Percentiles rank a stretch among this genome's conserved stretches.
phyloP scores from a whole-genome alignment of 2,888 invertebrate genomes.

The Xestoiulus laeticollis region DNA sequence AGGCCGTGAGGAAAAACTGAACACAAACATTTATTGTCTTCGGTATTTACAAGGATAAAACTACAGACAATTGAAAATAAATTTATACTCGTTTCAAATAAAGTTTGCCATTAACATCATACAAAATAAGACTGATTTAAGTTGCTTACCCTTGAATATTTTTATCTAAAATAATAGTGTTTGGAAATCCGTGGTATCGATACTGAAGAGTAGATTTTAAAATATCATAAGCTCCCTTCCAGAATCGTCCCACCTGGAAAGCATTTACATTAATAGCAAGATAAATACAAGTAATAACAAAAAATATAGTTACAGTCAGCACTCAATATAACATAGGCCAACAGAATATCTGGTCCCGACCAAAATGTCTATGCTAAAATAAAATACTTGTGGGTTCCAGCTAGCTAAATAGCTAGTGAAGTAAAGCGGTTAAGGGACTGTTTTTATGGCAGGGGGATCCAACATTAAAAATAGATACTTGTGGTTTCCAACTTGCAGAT shows the following conservation, averaged over 20 bases:
- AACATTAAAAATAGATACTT: too few relatives aligned
- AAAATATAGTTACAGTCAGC: too few relatives aligned
- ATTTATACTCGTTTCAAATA: not conserved
- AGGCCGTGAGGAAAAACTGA: constrained; percentile 43
- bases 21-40: constrained; percentile 48
- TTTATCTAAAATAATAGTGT: constrained; percentile 44
- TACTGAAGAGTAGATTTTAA: constrained; percentile 46
- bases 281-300: too few relatives aligned
- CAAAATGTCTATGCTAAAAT: too few relatives aligned
- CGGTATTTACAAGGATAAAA: constrained; percentile 45
- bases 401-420: too few relatives aligned
- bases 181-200: constrained; percentile 29
- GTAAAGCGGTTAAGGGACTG: too few relatives aligned
- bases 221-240: constrained; percentile 51
- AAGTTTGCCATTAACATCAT: not conserved
- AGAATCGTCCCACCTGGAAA: constrained; percentile 41
- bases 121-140: not conserved
- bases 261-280: not conserved
- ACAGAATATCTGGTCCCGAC: too few relatives aligned
- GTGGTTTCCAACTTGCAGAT: too few relatives aligned
- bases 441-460: too few relatives aligned
- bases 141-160: constrained; percentile 29
- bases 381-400: too few relatives aligned
- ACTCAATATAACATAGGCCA: too few relatives aligned
- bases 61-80: not conserved